Base-by-base conservation (phyloP, 2,888 invertebrate species). In the Dicyrtomina minuta region DNA sequence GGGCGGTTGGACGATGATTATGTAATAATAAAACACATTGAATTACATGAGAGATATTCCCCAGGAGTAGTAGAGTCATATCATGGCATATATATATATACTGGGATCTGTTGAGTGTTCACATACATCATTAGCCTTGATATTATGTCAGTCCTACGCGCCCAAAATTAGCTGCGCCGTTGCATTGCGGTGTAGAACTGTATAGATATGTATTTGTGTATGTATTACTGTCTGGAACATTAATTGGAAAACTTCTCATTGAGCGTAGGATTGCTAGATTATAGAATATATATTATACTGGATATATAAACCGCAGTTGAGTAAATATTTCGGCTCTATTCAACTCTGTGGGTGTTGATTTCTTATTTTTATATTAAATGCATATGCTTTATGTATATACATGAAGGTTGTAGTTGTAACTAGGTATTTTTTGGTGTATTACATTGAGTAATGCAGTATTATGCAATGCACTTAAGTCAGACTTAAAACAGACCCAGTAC, bases 81-180 rank as follows among this genome's bases (percentile, higher is more conserved):
- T 17, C 17, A 17, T 46, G 46, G 17, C 5, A 46, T 46, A 46
- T 53, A 4, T 53, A 12, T 3, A 46, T 46, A 46, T 53, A 4
- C 20, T 4, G 53, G 10, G 3, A 20, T 24, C 26, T 8, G 24
- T 12, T 56, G 56, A 56, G 26, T 22, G 56, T 13, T 22, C 33
- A 33, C 4, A 33, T 33, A 3, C 8, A 33, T 33, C 33, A 33
- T 33, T 8, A 8, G 33, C 33, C 3, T 8, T 5, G 4, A 33
- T 33, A 33, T 33, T 33, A 8, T 33, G 33, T 56, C 15, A 12
- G 5, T 26, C 12, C 5, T 53, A 56, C 56, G 56, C 27, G 26
- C 26, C 56, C 56, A 12, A 56, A 56, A 56, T 56, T 56, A 56
- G 27, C 56, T 56, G 33, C 15, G n/a, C n/a, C n/a, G n/a, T n/a